Base-by-base conservation (phyloP, 2,888 invertebrate genomes). In the Drosophila atripex region DNA sequence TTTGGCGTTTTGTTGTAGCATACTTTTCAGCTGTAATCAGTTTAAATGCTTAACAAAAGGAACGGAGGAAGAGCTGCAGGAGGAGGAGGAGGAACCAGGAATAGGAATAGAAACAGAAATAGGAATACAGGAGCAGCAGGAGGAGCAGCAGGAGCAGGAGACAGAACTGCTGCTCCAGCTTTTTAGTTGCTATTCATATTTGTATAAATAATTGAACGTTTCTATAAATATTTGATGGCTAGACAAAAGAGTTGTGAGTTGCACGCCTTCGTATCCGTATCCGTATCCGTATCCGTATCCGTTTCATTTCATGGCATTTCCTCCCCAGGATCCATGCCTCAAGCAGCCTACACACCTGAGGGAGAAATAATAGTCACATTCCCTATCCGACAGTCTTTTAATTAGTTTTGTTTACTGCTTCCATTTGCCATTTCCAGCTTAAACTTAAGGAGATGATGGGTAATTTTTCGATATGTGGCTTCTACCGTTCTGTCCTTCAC, bases 181-280 rank as follows among this genome's bases (percentile, higher is more conserved):
- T 78, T 84, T 83, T 84, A 84, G 84, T 85, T 85, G 84, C 83
- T 85, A 84, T 84, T 84, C 85, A 84, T 84, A 84, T 84, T 84
- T 85, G 76, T 79, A 77, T 84, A 73, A 84, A 84, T 84, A 85
- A 84, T 85, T 83, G 71, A 84, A 73, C 72, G 70, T 66, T 77
- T 85, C 83, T 73, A 85, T 84, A 77, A 77, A 84, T 84, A 63
- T 85, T 84, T 84, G 78, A 84, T 85, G 70, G 56, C 66, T 77
- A 78, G 79, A 85, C 83, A 83, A 85, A 84, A 84, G 85, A 85
- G 85, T 84, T 82, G 82, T 71, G 71, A 66, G 71, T n/a, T n/a
- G n/a, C n/a, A n/a, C 75, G 58, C 56, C 45, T 35, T 45, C 52
- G 47, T 52, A 52, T 45, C 60, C 54, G 54, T 57, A 49, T 65